phyloP scores from a whole-genome alignment of 2,888 invertebrate species.

The Zhengitettix transpicula region DNA sequence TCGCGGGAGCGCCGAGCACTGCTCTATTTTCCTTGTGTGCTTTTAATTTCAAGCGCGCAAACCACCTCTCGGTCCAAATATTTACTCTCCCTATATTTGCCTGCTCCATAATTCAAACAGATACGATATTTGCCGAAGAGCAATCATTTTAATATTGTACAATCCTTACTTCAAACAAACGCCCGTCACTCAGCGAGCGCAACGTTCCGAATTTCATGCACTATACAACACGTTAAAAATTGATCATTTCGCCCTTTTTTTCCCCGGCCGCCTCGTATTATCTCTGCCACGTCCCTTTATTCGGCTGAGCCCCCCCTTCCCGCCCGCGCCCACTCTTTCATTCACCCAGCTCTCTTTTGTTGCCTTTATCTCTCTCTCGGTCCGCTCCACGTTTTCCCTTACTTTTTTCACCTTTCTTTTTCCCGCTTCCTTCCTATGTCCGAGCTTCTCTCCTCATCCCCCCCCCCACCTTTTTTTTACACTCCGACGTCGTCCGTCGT shows the following conservation, averaged over 20 bases:
- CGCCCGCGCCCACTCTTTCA: not conserved
- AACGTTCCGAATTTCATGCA: not conserved
- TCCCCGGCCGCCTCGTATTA: not conserved
- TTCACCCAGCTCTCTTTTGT: not conserved
- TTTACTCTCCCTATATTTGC: conserved; percentile 44
- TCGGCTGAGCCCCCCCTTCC: not conserved
- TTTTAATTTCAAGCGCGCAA: conserved; percentile 48
- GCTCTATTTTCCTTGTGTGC: conserved; percentile 45
- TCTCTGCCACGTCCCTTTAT: not conserved
- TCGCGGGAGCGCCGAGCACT: conserved; percentile 18
- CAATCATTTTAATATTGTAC: conserved; percentile 44
- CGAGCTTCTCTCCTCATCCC: too few species aligned
- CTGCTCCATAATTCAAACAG: conserved; percentile 44
- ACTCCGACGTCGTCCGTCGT: too few species aligned
- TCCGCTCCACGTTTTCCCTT: not conserved
- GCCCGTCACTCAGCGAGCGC: conserved; percentile 4
- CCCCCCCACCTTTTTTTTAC: too few species aligned
- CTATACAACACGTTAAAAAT: conserved; percentile 1
- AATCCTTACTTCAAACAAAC: conserved; percentile 17
- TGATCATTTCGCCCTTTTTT: not conserved
- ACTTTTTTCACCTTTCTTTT: not conserved
- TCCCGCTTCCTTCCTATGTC: too few species aligned
- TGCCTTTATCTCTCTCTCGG: not conserved
- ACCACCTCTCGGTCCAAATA: conserved; percentile 39
- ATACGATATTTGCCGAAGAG: conserved; percentile 45